These are phyloP conservation scores for Falcunculus frontatus DNA, from an alignment of 2,113 vertebrate species.

Conservation along the genomic window DNA sequence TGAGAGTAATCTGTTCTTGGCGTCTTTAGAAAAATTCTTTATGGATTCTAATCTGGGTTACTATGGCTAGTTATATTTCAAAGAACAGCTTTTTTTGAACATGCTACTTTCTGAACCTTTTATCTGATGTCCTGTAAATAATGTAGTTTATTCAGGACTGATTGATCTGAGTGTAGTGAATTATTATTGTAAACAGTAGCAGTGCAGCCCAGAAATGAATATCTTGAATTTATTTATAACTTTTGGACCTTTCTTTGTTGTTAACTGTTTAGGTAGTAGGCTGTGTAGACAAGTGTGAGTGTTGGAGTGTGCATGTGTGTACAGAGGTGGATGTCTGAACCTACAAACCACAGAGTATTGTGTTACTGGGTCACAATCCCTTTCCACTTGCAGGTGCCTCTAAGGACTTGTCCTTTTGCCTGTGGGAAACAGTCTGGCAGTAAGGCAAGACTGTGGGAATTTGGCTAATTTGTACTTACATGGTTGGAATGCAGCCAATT, in stretches of 20 bases:
- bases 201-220: not conserved
- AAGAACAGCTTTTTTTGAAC: not conserved
- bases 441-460: conserved; percentile 10
- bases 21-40: conserved; percentile 24
- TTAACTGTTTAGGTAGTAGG: not conserved
- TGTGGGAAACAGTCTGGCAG: conserved; percentile 15
- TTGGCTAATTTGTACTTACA: not conserved
- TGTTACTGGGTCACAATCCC: not conserved
- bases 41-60: not conserved
- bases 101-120: not conserved
- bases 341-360: not conserved
- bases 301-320: not conserved
- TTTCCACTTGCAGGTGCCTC: not conserved
- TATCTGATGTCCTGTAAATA: not conserved
- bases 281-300: not conserved
- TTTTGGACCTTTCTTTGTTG: not conserved
- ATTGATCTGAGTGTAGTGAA: not conserved
- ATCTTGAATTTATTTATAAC: not conserved
- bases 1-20: conserved; percentile 44
- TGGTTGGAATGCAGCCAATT: conserved; percentile 15
- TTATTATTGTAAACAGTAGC: not conserved
- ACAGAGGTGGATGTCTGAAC: not conserved
- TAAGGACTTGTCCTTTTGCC: not conserved
- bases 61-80: not conserved
- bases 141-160: not conserved